phyloP scores from a whole-genome alignment of 2,888 invertebrate species.

The Augiades crinisus region DNA sequence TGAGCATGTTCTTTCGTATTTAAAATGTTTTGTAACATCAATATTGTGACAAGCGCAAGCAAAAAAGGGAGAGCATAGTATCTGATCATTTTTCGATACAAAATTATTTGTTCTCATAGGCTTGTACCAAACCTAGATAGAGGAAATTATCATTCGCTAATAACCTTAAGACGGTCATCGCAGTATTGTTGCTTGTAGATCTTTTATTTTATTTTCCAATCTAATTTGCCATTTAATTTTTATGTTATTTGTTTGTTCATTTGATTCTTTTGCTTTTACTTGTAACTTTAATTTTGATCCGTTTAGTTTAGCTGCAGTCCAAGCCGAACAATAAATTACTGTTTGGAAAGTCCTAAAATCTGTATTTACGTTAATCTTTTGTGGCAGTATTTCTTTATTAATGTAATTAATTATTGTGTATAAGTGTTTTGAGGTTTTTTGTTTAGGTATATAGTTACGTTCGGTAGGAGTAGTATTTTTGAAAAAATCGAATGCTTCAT shows the following conservation, averaged over 20 bases:
- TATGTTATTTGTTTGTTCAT: neutral
- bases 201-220: conserved; percentile 21
- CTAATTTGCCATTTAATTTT: conserved; percentile 28
- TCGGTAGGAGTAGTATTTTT: conserved; percentile 2
- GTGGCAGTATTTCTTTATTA: conserved; percentile 13
- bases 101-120: too few species aligned
- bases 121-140: too few species aligned
- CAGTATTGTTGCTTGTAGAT: conserved; percentile 24
- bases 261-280: neutral
- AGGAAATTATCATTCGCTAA: too few species aligned
- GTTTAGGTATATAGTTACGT: conserved; percentile 19
- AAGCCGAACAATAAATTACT: conserved; percentile 20
- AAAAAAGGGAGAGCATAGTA: too few species aligned
- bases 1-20: too few species aligned
- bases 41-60: too few species aligned
- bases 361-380: neutral
- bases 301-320: conserved; percentile 7
- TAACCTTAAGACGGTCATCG: too few species aligned
- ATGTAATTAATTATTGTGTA: neutral
- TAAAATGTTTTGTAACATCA: too few species aligned
- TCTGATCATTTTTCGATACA: too few species aligned
- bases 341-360: conserved; percentile 12
- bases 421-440: conserved; percentile 15
- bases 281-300: neutral
- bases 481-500: neutral